A percentile compares a stretch with the other conserved stretches of the same genome.
Evolutionary conservation across 2,113 vertebrate species (phyloP).

Genomic region (Balaenoptera acutorostrata): DNA sequence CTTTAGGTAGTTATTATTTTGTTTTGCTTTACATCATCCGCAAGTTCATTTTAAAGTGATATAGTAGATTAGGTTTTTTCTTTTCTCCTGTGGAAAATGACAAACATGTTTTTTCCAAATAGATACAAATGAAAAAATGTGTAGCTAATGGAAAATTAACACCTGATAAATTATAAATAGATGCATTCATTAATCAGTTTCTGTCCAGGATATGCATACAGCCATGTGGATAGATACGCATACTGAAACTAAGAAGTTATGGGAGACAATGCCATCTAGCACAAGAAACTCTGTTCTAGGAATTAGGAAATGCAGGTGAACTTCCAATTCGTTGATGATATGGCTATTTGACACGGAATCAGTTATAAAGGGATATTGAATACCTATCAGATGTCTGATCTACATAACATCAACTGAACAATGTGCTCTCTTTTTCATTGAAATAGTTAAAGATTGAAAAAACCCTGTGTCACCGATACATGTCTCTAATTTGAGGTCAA

Average conservation of each 20-base stretch:
- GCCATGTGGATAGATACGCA: neutral
- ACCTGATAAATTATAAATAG: neutral
- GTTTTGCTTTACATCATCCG: neutral
- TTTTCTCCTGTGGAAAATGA: slow-evolving; percentile 26
- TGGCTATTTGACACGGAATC: neutral
- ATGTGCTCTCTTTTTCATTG: neutral
- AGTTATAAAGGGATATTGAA: neutral
- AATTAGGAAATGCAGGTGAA: neutral
- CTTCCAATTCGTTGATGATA: neutral
- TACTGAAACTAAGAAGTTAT: neutral
- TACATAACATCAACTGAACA: neutral
- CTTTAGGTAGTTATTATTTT: neutral
- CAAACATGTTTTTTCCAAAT: neutral
- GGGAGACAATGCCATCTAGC: neutral
- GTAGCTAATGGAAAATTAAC: slow-evolving; percentile 11
- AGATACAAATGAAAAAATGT: neutral
- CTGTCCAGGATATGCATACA: neutral
- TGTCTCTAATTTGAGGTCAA: neutral
- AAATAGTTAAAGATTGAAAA: neutral
- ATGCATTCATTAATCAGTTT: neutral
- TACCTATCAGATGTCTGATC: neutral
- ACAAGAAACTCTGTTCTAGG: neutral
- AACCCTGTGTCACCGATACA: rapidly evolving
- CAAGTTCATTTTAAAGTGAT: neutral
- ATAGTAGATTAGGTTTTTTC: neutral